These are phyloP conservation scores for Catocala sponsa DNA, from an alignment of 2,888 invertebrate genomes.

Conservation along the genomic window DNA sequence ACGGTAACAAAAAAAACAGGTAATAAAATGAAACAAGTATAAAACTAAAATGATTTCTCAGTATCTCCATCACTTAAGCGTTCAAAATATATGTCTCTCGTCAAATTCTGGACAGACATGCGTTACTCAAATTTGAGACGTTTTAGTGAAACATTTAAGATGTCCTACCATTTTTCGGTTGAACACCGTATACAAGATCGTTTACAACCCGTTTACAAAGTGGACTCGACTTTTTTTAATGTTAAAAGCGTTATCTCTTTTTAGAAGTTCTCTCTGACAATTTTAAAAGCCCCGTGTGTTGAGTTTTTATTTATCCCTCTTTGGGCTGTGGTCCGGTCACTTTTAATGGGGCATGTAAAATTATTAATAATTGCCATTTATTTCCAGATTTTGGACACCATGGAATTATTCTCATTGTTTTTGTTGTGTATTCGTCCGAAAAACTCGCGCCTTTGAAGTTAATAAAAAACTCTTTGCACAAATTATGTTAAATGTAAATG, in stretches of 20 bases:
- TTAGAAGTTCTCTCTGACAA: constrained; percentile 77
- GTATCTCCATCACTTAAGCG: constrained; percentile 16
- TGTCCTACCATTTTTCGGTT: constrained; percentile 58
- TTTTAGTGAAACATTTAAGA: constrained; percentile 57
- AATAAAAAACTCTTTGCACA: constrained; percentile 7
- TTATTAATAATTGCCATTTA: constrained; percentile 69
- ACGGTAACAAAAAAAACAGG: constrained; percentile 14
- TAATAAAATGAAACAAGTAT: constrained; percentile 23
- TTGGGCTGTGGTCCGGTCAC: constrained; percentile 57
- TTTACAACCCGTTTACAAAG: constrained; percentile 84
- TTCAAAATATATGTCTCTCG: constrained; percentile 20
- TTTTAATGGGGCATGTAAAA: constrained; percentile 73
- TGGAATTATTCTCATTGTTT: constrained; percentile 27
- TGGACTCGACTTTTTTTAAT: constrained; percentile 74
- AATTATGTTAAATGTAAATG: constrained; percentile 3
- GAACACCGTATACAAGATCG: constrained; percentile 65
- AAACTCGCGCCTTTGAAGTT: not conserved
- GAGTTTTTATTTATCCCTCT: constrained; percentile 56
- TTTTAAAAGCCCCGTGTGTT: constrained; percentile 72
- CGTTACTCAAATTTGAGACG: constrained; percentile 49
- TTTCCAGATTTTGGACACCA: constrained; percentile 36
- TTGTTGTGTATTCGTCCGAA: constrained; percentile 9
- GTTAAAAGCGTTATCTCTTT: constrained; percentile 77
- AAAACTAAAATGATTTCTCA: constrained; percentile 26
- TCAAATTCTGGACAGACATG: constrained; percentile 37